Evolutionary conservation across 2,113 vertebrate species (phyloP), one percentile per base, ranked within the genome.

Genomic region (Pantherophis guttatus): DNA sequence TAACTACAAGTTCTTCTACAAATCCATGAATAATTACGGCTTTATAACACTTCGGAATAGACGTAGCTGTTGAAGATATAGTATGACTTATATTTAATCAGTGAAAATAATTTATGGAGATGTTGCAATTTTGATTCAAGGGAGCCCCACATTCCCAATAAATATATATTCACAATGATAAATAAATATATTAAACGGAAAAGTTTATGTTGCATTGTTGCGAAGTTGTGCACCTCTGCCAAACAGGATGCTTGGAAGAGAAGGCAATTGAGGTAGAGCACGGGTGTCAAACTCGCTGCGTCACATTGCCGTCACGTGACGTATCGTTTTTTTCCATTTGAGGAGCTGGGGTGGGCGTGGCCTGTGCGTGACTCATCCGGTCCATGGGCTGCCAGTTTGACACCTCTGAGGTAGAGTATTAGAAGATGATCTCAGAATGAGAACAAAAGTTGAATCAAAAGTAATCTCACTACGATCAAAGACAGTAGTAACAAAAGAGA

Each of bases 1-100:
- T 99, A 62, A 99, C 99, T 19, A 99, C 99, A 75, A 99, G 98
- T 90, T 99, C 99, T 95, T 99, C 99, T 95, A 99, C 99, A 97
- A 99, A 99, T 4, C 99, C 99, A 50, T 99, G 99, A 91, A 99
- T 98, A 95, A 98, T 97, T 3, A 98, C 97, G 52, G 99, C 99
- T 85, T 98, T 98, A 96, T 99, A 99, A 94, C 99, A 99, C 91
- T 98, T 98, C 1, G 99, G 99, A 97, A 99, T 98, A 88, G 98
- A 99, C 13, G 98, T 98, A 92, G 99, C 99, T 99, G 96, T 94
- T 55, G 94, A 90, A 94, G 97, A 96, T 88, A 93, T 1, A 89
- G 2, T 62, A 26, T 91, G 0, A 0, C 1, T 90, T 29, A 1
- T 39, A 70, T 44, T 39, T 86, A 92, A 81, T 44, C 33, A 81